Evolutionary conservation across 2,888 invertebrate species (phyloP).

Genomic region (Conus canariensis): DNA sequence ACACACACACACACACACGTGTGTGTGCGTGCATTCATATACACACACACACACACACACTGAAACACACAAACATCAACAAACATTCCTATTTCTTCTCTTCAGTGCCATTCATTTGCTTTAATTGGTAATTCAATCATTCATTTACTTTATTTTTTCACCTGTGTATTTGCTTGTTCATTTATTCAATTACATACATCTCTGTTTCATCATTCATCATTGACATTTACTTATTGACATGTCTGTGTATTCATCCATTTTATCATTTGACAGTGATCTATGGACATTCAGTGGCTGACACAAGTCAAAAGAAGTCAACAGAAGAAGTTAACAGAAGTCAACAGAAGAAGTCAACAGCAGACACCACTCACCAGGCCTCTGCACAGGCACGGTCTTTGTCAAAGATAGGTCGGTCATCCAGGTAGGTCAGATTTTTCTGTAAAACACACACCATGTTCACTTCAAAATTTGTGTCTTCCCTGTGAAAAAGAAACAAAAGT

Average conservation of each 20-base stretch:
- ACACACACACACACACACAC: background rate
- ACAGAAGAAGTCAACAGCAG: too few species aligned
- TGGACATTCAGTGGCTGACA: too few species aligned
- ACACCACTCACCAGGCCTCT: slow-evolving; percentile 89
- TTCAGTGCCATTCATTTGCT: background rate
- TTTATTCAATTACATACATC: background rate
- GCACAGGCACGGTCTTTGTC: slow-evolving; percentile 94
- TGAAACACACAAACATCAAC: background rate
- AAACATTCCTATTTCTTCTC: background rate
- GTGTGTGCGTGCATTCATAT: too few species aligned
- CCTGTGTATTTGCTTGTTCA: too few species aligned
- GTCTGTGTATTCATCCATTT: too few species aligned
- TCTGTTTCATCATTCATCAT: background rate
- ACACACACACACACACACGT: too few species aligned
- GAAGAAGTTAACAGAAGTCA: too few species aligned
- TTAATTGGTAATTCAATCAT: background rate
- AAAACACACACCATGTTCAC: slow-evolving; percentile 36
- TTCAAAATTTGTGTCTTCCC: background rate
- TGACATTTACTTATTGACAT: too few species aligned
- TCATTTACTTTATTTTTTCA: too few species aligned
- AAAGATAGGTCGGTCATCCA: slow-evolving; percentile 95
- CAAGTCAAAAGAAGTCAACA: too few species aligned
- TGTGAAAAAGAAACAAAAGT: background rate
- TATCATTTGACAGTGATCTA: too few species aligned
- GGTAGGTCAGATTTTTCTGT: slow-evolving; percentile 88